Evolutionary conservation across 2,888 invertebrate genomes (phyloP), one percentile per base, ranked within the genome.

Genomic region (Gnatocerus cornutus): DNA sequence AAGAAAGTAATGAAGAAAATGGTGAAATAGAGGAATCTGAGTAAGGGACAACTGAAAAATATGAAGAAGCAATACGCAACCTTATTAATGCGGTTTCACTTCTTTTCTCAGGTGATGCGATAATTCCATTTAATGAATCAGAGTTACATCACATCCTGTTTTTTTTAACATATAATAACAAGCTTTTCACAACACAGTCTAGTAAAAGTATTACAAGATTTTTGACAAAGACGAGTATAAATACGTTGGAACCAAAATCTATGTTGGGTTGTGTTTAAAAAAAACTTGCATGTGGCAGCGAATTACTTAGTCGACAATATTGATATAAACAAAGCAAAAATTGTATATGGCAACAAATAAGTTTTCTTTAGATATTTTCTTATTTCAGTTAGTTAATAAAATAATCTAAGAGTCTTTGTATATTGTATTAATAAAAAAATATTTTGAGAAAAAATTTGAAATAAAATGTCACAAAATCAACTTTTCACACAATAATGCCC

Each of bases 101-200:
- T 59, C 59, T 59, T 59, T 46, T 59, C 59, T 59, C 59, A 59
- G 59, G 14, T 59, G 59, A 59, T 59, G 59, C 59, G 30, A 46
- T 45, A 59, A 59, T 46, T 59, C 59, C 59, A 59, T 45, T 46
- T 59, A 45, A 59, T 59, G 59, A 59, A 45, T 59, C 59, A 59
- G 59, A 46, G 59, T 59, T 59, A 46, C 45, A 59, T 59, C 45
- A 59, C 30, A 46, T 59, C 45, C 59, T 59, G 59, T 59, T 59
- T 59, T 59, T 45, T 59, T 59, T 59, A 59, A 1, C 59, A 59
- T 59, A 59, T 59, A 59, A 59, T 59, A 59, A 59, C 45, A 27
- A 3, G 30, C 13, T 59, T 59, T 59, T 59, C 46, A 29, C 13
- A 59, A 59, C 59, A 59, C 45, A 59, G 46, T 59, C 46, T 59